These are phyloP conservation scores for Eptatretus burgeri DNA, from an alignment of 2,113 vertebrate genomes.

Conservation along the genomic window DNA sequence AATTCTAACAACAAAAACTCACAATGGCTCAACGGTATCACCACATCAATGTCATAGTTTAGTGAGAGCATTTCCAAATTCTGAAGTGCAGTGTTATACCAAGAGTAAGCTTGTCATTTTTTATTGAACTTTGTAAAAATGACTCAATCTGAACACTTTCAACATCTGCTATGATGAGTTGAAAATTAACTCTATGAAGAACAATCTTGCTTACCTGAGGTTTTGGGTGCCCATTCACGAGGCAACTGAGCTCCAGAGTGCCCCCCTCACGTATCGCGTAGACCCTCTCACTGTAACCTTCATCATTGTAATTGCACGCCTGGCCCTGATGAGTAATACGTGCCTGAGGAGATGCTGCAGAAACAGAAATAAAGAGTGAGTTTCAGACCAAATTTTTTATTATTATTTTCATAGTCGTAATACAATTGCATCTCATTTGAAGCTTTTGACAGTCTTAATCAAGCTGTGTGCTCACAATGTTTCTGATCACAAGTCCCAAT, in stretches of 20 bases:
- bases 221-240: conserved; percentile 69
- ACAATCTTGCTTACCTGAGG: conserved; percentile 33
- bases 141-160: too few relatives aligned
- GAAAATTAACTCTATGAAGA: too few relatives aligned
- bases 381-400: not conserved
- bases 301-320: conserved; percentile 79
- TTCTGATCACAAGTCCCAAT: not conserved
- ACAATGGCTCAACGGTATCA: too few relatives aligned
- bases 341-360: conserved; percentile 59
- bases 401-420: not conserved
- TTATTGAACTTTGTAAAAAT: too few relatives aligned
- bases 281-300: conserved; percentile 78
- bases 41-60: too few relatives aligned
- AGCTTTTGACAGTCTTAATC: not conserved
- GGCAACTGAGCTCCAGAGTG: conserved; percentile 57
- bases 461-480: not conserved
- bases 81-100: too few relatives aligned
- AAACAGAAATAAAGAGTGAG: not conserved
- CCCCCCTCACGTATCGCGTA: conserved; percentile 91
- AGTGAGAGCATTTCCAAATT: too few relatives aligned
- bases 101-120: too few relatives aligned
- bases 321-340: conserved; percentile 84
- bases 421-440: not conserved
- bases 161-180: too few relatives aligned
- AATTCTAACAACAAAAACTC: too few relatives aligned